Evolutionary conservation across 2,113 vertebrate genomes (phyloP).

Genomic region (Hippocampus barbouri): DNA sequence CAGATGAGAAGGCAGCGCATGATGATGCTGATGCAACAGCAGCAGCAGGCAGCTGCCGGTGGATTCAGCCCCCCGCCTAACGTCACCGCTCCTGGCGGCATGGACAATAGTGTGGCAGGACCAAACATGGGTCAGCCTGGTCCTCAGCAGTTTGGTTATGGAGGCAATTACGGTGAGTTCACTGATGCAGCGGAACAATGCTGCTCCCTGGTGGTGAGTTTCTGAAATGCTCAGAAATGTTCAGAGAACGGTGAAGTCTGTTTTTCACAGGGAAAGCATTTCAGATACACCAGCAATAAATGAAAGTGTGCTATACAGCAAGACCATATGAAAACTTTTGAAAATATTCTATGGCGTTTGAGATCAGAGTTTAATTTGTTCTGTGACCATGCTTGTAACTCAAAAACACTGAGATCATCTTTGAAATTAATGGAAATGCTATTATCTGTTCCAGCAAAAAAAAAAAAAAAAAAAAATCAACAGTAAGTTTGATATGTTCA

Average conservation of each 20-base stretch:
- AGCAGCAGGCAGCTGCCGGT: constrained; percentile 68
- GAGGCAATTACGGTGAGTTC: constrained; percentile 85
- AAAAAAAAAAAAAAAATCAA: neutral
- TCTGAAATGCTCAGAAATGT: constrained; percentile 7
- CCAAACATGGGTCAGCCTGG: constrained; percentile 83
- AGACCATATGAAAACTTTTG: no score
- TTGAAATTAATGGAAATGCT: no score
- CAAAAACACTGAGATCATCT: no score
- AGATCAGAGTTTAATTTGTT: no score
- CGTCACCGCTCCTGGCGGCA: constrained; percentile 87
- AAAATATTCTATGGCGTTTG: no score
- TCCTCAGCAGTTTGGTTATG: constrained; percentile 88
- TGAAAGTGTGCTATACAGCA: no score
- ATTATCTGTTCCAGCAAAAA: neutral
- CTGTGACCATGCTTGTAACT: no score
- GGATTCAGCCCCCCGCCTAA: constrained; percentile 95
- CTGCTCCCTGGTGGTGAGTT: constrained; percentile 50
- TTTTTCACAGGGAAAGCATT: no score
- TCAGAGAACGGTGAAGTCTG: neutral
- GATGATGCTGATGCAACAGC: constrained; percentile 91
- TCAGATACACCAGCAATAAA: no score
- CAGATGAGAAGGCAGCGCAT: constrained; percentile 92
- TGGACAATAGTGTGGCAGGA: constrained; percentile 84
- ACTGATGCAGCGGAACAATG: constrained; percentile 12
- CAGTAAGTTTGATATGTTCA: no score